These are phyloP conservation scores for Stenolophus ochropezus DNA, from an alignment of 2,888 invertebrate species.

Conservation along the genomic window DNA sequence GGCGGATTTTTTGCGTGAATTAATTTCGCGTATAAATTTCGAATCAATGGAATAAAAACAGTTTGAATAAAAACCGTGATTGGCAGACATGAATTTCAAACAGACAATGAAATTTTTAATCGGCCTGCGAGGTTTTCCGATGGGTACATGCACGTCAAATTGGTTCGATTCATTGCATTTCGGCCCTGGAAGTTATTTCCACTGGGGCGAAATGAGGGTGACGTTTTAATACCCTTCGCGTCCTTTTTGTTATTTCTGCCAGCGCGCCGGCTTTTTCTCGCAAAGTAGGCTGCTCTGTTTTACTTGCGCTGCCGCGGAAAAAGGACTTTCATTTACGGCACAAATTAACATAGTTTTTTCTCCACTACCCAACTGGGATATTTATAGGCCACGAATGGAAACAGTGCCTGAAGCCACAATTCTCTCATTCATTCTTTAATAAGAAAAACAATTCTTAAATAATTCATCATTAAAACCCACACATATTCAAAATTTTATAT, in stretches of 20 bases:
- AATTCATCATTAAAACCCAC: no score
- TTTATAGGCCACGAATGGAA: background rate
- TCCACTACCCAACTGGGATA: background rate
- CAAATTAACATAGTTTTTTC: background rate
- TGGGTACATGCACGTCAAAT: constrained; percentile 17
- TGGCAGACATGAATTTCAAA: constrained; percentile 55
- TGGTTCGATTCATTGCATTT: constrained; percentile 4
- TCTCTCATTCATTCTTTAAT: no score
- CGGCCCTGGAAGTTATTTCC: background rate
- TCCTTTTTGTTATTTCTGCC: background rate
- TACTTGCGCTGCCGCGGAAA: background rate
- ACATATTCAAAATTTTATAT: no score
- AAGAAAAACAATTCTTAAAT: no score
- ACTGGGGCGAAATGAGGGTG: background rate
- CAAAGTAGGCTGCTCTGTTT: background rate
- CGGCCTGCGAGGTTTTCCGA: constrained; percentile 34
- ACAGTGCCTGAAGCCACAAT: no score
- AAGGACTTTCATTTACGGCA: background rate
- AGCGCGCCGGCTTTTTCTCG: background rate
- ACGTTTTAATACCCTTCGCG: background rate
- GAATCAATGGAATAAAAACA: constrained; percentile 47
- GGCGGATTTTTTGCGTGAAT: constrained; percentile 32
- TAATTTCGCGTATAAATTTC: constrained; percentile 52
- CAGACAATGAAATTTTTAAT: constrained; percentile 49
- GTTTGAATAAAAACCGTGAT: constrained; percentile 52